Evolutionary conservation across 2,888 invertebrate species (phyloP).

Genomic region (Lepidocyrtinus sp.): DNA sequence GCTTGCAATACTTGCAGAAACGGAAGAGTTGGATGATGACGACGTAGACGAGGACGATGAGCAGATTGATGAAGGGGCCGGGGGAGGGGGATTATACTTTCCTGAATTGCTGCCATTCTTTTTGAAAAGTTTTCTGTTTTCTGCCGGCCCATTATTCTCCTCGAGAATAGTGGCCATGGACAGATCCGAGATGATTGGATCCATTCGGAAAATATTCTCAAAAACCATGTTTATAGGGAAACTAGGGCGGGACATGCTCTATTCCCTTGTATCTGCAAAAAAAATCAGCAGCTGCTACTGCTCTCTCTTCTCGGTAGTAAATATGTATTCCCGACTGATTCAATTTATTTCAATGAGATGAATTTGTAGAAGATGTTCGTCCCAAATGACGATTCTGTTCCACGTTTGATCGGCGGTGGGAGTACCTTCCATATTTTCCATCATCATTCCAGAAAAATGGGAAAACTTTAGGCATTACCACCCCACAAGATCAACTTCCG

Average conservation of each 20-base stretch:
- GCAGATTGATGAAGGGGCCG: slow-evolving; percentile 20
- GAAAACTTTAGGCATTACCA: no score
- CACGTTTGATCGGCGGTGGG: no score
- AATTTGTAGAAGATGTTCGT: no score
- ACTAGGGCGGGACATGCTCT: slow-evolving; percentile 45
- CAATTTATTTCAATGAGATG: slow-evolving; percentile 20
- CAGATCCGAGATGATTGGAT: slow-evolving; percentile 54
- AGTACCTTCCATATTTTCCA: no score
- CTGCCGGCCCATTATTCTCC: slow-evolving; percentile 38
- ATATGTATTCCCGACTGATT: slow-evolving; percentile 16
- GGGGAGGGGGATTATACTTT: slow-evolving; percentile 46
- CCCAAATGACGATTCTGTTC: no score
- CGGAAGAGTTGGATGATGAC: slow-evolving; percentile 27
- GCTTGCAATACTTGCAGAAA: slow-evolving; percentile 10
- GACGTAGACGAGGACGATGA: slow-evolving; percentile 30
- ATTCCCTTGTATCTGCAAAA: no score
- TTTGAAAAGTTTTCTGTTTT: slow-evolving; percentile 59
- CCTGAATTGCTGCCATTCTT: slow-evolving; percentile 58
- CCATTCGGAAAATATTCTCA: slow-evolving; percentile 64
- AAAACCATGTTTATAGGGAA: slow-evolving; percentile 63
- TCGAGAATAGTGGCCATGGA: slow-evolving; percentile 56
- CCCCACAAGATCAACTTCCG: background rate
- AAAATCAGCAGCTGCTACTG: slow-evolving; percentile 37
- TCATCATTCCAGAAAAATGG: background rate
- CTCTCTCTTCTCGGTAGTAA: slow-evolving; percentile 21